These are phyloP conservation scores for Chitala chitala DNA, from an alignment of 2,113 vertebrate genomes.

Conservation along the genomic window DNA sequence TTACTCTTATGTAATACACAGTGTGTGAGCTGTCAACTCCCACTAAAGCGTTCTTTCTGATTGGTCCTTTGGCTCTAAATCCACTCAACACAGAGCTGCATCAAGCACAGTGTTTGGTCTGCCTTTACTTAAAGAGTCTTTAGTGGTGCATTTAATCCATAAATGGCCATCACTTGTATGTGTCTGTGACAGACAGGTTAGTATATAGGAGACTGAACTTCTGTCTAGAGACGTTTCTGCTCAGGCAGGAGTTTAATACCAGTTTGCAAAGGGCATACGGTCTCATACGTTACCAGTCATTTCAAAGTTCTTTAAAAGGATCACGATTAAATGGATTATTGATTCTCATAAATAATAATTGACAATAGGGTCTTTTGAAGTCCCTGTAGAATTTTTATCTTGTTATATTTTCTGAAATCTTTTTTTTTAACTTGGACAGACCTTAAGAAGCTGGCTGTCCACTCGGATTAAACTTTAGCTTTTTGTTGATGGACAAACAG, in stretches of 20 bases:
- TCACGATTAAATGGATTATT: slow-evolving; percentile 2
- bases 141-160: slow-evolving; percentile 15
- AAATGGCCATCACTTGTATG: slow-evolving; percentile 1
- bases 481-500: too few species aligned
- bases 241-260: background rate
- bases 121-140: slow-evolving; percentile 9
- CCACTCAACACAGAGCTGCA: background rate
- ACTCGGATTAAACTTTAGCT: too few species aligned
- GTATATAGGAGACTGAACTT: background rate
- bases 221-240: background rate
- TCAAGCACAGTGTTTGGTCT: slow-evolving; percentile 3
- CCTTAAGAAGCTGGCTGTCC: too few species aligned
- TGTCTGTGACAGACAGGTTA: slow-evolving; percentile 7
- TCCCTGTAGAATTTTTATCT: background rate
- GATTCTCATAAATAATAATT: slow-evolving; percentile 9
- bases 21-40: slow-evolving; percentile 11
- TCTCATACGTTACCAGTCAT: background rate
- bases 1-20: too few species aligned
- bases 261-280: background rate
- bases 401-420: too few species aligned
- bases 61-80: background rate
- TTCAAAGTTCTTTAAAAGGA: slow-evolving; percentile 3
- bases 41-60: slow-evolving; percentile 3
- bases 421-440: too few species aligned
- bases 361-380: background rate